Evolutionary conservation across 2,797 vertebrate species (phyloP).

Genomic region (Liparis tanakae): DNA sequence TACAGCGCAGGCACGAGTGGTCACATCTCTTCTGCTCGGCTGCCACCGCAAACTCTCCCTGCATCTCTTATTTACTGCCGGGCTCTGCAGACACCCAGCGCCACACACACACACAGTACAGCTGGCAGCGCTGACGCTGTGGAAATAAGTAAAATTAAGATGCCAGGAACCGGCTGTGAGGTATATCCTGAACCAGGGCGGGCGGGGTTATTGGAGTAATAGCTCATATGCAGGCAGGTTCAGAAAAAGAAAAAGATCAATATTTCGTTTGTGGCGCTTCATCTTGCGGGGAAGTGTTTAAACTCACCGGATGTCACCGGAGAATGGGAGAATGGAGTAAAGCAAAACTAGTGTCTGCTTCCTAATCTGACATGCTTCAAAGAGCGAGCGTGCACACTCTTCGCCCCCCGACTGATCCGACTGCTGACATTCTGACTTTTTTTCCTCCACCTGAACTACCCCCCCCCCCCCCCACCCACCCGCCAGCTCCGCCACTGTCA

Average conservation of each 20-base stretch:
- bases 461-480: not conserved
- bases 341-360: constrained; percentile 30
- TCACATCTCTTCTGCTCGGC: constrained; percentile 59
- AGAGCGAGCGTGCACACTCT: constrained; percentile 27
- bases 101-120: constrained; percentile 22
- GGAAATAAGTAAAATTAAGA: constrained; percentile 49
- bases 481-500: constrained; percentile 28
- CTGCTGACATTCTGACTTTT: constrained; percentile 29
- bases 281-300: constrained; percentile 13
- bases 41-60: constrained; percentile 59
- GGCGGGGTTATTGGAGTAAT: constrained; percentile 6
- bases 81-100: constrained; percentile 40
- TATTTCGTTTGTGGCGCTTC: constrained; percentile 22
- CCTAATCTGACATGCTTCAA: constrained; percentile 26
- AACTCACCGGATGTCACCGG: constrained; percentile 11
- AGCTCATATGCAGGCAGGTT: constrained; percentile 12
- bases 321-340: constrained; percentile 21
- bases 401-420: constrained; percentile 32
- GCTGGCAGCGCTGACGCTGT: constrained; percentile 26
- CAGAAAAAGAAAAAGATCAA: constrained; percentile 9
- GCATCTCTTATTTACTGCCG: constrained; percentile 65
- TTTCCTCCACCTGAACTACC: constrained; percentile 30
- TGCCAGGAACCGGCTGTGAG: constrained; percentile 29
- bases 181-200: constrained; percentile 7
- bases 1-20: constrained; percentile 58